These are phyloP conservation scores for Drosophila dives DNA, from an alignment of 2,888 invertebrate genomes.

Conservation along the genomic window DNA sequence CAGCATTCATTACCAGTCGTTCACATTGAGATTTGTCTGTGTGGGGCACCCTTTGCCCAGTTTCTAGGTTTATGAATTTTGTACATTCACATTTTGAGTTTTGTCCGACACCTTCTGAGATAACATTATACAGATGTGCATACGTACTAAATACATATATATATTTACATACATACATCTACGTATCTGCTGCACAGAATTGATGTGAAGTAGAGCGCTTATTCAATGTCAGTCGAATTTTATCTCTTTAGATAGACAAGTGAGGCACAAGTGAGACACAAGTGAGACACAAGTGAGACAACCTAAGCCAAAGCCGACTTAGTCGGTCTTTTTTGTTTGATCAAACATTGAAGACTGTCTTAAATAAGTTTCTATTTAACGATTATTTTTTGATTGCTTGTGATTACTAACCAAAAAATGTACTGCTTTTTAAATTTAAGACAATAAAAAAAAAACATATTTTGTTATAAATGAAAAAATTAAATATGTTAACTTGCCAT, in stretches of 20 bases:
- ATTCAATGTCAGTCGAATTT: constrained; percentile 47
- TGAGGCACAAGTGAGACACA: too few relatives aligned
- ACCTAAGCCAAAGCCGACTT: constrained; percentile 11
- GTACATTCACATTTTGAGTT: constrained; percentile 26
- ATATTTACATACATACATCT: neutral
- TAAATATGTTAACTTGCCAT: neutral
- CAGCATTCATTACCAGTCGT: constrained; percentile 17
- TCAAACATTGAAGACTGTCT: constrained; percentile 20
- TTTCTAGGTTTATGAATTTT: constrained; percentile 29
- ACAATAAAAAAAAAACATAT: neutral
- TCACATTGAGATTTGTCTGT: neutral
- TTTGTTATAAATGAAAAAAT: neutral
- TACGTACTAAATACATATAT: neutral
- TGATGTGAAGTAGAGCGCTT: constrained; percentile 25
- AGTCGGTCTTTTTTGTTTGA: constrained; percentile 52
- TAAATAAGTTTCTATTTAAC: constrained; percentile 21
- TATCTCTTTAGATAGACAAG: constrained; percentile 10
- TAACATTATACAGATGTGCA: constrained; percentile 26
- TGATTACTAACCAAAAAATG: neutral
- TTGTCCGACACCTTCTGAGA: constrained; percentile 27
- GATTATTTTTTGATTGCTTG: constrained; percentile 4
- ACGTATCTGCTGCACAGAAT: constrained; percentile 2
- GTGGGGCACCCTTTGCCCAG: constrained; percentile 7
- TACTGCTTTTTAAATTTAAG: neutral
- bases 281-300: neutral